Conservation (phyloP, 2,888 invertebrate genomes). For the Pilophorus perplexus region DNA sequence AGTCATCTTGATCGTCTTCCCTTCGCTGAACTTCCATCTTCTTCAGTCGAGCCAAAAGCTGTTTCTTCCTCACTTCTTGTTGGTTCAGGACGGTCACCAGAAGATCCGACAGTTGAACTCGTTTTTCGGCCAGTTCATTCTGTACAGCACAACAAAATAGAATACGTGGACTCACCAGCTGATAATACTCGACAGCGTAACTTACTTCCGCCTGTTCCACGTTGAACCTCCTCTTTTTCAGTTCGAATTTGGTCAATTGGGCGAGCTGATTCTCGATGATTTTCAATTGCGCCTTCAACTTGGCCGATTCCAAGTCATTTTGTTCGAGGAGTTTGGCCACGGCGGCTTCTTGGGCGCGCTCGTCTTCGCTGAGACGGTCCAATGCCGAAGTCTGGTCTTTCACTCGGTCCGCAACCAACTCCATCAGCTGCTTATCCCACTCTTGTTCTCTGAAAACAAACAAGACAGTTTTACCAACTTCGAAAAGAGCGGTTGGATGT, state of each 20-base stretch:
- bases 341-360: constrained; percentile 69
- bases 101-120: constrained; percentile 64
- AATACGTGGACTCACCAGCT: too few species aligned
- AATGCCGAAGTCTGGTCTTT: constrained; percentile 60
- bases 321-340: constrained; percentile 69
- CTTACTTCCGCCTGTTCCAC: constrained; percentile 65
- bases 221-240: constrained; percentile 66
- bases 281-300: constrained; percentile 68
- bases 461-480: neutral
- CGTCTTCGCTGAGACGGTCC: constrained; percentile 63
- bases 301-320: constrained; percentile 73
- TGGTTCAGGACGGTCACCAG: constrained; percentile 68
- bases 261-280: constrained; percentile 68
- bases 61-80: constrained; percentile 63
- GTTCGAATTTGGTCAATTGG: constrained; percentile 68
- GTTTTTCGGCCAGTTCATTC: constrained; percentile 67
- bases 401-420: constrained; percentile 53
- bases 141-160: too few species aligned
- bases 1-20: constrained; percentile 52
- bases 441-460: constrained; percentile 60
- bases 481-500: too few species aligned
- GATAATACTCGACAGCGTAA: too few species aligned
- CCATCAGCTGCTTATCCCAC: constrained; percentile 58
- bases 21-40: constrained; percentile 64
- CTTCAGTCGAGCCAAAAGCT: constrained; percentile 65